Evolutionary conservation across 2,113 vertebrate species (phyloP), one percentile per base, ranked within the genome.

Genomic region (Orcinus orca): DNA sequence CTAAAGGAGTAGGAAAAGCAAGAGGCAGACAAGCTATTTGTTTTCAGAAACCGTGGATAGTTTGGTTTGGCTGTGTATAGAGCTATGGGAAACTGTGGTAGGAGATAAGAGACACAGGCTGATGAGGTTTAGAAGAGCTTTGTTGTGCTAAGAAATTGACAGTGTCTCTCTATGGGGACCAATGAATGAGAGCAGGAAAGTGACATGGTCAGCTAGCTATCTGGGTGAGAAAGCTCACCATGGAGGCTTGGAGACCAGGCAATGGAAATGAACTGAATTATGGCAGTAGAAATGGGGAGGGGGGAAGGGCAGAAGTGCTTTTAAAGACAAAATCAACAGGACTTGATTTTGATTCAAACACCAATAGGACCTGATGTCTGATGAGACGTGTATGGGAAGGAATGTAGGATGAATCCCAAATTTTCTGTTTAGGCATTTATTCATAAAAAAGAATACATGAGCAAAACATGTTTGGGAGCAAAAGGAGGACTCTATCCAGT

Each of bases 141-240:
- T 94, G 50, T 83, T 95, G 62, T 70, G 60, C 17, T 47, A 92
- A 95, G 93, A 95, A 91, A 92, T 86, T 71, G 31, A 74, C 38
- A 63, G 21, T 71, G 67, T 85, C n/a, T 88, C 41, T 95, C 47
- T 77, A 12, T 65, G 21, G 68, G 29, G 17, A 84, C 53, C 47
- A 92, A 2, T 79, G 68, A 88, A 53, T 89, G 44, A 80, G 12
- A 96, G 20, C n/a, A 80, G 83, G 79, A 60, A 81, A 90, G 55
- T 83, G 68, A 83, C 38, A 65, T 60, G 50, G 26, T n/a, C 3
- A 95, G 53, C 8, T 62, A 95, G 47, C 6, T 55, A 1, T 41
- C 55, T 60, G 38, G 15, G 36, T 71, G 60, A 86, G 55, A 81
- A 90, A 76, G 55, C 50, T 92, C n/a, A 63, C 44, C 29, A 47